Conservation (phyloP, 2,797 vertebrate genomes). For the Gastrophryne carolinensis region DNA sequence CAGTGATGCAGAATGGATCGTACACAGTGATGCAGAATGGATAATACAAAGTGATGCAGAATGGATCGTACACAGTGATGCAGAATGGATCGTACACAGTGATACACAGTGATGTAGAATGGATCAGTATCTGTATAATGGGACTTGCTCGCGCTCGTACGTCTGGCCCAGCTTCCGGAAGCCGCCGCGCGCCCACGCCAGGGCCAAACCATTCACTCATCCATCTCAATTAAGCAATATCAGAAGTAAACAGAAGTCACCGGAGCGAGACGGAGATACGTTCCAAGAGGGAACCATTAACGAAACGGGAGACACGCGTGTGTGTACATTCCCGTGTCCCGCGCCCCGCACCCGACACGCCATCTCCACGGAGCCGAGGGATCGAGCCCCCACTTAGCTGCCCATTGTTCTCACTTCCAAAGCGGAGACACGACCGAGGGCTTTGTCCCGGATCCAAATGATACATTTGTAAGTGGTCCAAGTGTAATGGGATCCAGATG, state of each 20-base stretch:
- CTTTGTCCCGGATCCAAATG: conserved; percentile 41
- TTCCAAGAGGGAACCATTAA: conserved; percentile 45
- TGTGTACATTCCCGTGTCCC: conserved; percentile 2
- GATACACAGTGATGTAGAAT: no score
- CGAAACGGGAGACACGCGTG: conserved; percentile 14
- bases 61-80: no score
- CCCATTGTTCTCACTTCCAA: conserved; percentile 41
- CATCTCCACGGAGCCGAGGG: conserved; percentile 1
- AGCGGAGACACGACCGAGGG: conserved; percentile 37
- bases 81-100: no score
- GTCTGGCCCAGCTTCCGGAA: conserved; percentile 13
- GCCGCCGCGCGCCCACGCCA: not conserved
- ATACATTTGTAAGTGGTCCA: conserved; percentile 38
- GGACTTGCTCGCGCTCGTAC: not conserved
- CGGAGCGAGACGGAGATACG: conserved; percentile 28
- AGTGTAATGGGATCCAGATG: conserved; percentile 38
- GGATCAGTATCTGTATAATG: no score
- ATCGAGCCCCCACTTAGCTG: not conserved
- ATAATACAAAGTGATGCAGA: no score
- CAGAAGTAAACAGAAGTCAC: conserved; percentile 48
- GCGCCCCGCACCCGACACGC: conserved; percentile 7
- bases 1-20: no score
- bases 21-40: no score
- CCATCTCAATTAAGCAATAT: conserved; percentile 47
- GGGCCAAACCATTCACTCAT: conserved; percentile 39